Base-by-base conservation (phyloP, 2,113 vertebrate species). In the Lagopus muta region DNA sequence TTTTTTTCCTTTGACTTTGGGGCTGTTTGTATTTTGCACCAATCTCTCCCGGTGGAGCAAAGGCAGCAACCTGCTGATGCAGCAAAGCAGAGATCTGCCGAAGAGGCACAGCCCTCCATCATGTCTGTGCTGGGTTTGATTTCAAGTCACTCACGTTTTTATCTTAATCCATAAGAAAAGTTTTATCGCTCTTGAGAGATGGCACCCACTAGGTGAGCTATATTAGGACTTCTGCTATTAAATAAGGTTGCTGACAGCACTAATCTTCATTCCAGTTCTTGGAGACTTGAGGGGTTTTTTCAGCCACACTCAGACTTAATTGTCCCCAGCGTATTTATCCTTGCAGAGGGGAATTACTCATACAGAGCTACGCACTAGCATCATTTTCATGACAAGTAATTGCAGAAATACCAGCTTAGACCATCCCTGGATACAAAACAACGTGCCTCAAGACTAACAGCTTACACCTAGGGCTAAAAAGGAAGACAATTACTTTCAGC, bases 201-300 rank as follows among this genome's bases (percentile, higher is more conserved):
- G 38, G 36, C 24, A 88, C 85, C 89, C 82, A 62, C 79, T 54
- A 86, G 92, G 90, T 93, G 76, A 91, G 54, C 76, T 60, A 4
- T 38, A 36, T 88, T 65, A 87, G 88, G 92, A 47, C 65, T 77
- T 77, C n/a, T 43, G 60, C 1, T 70, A 69, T 94, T 96, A 91
- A 96, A 96, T 82, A 81, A 97, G 72, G 60, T 58, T 93, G 85
- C 89, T 81, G 79, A 94, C 62, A 22, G 81, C 10, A 72, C 58
- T 61, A 72, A 95, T 91, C 90, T 91, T 89, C 88, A 42, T 77
- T 82, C 61, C 76, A 55, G 43, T 34, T 78, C 84, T 80, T 77
- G 71, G 81, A 95, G 69, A 72, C 75, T 95, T 82, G 9, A 27
- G 52, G 27, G 38, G 24, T 75, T 88, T 73, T 91, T 58, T 52